Conservation (phyloP, 2,797 vertebrate species). For the Pempheris klunzingeri region DNA sequence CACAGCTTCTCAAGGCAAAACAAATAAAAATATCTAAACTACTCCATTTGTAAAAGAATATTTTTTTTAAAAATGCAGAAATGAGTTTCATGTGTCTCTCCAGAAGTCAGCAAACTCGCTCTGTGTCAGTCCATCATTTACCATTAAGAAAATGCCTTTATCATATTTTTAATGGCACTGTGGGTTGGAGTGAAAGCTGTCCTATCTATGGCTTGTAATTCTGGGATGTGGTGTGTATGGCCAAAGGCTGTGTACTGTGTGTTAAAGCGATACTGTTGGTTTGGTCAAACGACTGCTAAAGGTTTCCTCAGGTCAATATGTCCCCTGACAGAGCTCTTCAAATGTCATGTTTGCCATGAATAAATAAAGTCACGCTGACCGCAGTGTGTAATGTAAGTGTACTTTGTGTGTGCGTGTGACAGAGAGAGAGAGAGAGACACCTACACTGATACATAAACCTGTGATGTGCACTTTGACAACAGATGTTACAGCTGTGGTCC, state of each 20-base stretch:
- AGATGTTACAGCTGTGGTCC: background rate
- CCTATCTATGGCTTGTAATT: background rate
- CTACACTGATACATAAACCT: background rate
- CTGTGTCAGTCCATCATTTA: background rate
- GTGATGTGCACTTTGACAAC: background rate
- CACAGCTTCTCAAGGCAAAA: background rate
- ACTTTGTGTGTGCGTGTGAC: conserved; percentile 5
- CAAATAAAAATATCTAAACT: conserved; percentile 2
- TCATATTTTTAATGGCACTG: background rate
- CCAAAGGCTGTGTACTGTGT: background rate
- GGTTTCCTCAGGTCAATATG: conserved; percentile 47
- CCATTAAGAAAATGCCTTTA: conserved; percentile 2
- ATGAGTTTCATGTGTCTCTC: background rate
- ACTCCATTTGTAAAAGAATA: conserved; percentile 3
- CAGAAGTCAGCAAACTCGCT: conserved; percentile 8
- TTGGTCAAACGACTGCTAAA: conserved; percentile 33
- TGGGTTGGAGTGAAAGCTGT: background rate
- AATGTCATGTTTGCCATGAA: conserved; percentile 65
- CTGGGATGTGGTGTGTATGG: background rate
- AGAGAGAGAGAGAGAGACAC: background rate
- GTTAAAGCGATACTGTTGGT: conserved; percentile 24
- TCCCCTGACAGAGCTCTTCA: conserved; percentile 44
- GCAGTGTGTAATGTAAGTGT: conserved; percentile 2
- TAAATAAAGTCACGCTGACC: conserved; percentile 49
- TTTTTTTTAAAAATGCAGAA: conserved; percentile 1